Evolutionary conservation across 2,888 invertebrate genomes (phyloP), one percentile per base, ranked within the genome.

Genomic region (Perithous albicinctus): DNA sequence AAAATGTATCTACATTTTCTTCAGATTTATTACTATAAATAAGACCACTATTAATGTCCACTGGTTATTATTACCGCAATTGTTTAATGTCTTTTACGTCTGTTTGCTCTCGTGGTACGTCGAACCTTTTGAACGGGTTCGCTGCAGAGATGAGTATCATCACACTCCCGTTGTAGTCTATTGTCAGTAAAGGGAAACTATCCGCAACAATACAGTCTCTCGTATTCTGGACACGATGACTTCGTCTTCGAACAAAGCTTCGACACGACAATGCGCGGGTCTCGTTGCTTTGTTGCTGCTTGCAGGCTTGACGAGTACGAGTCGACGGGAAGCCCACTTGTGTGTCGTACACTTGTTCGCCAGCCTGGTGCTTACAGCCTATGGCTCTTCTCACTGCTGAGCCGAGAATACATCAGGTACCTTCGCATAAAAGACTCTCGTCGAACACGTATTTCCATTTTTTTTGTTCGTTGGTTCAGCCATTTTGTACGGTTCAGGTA

Each of bases 221-320:
- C 61, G 54, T 38, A 46, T 78, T 64, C 69, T 41, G 74, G 74
- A 74, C 78, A 70, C 32, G 78, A 78, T 82, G 74, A 78, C 74
- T 78, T 64, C 26, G 64, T 78, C 69, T 78, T 59, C 26, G 70
- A 82, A 82, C 82, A 82, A 82, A 78, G 82, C 41, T 74, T n/a
- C 43, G 43, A 56, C 26, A 46, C 63, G 77, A 81, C 77, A 81
- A 81, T 81, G 73, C 73, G 29, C 48, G 70, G 70, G 64, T 46
- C 72, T 51, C 35, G 20, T 63, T 48, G 78, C 78, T 78, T 78
- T 81, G 77, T 78, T 70, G 66, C 78, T 51, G 59, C 56, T 29
- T 48, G 64, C 35, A 59, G 67, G 73, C 70, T 64, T 74, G 63
- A 74, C 74, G 46, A 64, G 61, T 23, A 63, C 61, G 73, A 41